Evolutionary conservation across 64 coral and sea anemone genomes (phyloP).

Genomic region (Platygyra sinensis): DNA sequence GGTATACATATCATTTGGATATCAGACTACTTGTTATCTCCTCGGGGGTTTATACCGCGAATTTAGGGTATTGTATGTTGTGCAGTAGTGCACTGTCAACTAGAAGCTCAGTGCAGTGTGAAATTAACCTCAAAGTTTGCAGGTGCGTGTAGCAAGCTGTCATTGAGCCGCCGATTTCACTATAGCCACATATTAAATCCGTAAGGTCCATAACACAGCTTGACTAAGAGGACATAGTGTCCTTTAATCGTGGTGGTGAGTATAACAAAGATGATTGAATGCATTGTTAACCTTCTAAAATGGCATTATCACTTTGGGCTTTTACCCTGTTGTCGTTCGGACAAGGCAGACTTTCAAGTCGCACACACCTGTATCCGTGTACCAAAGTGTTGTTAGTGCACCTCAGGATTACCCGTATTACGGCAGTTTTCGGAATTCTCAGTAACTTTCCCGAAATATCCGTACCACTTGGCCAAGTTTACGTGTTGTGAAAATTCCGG

Average conservation of each 20-base stretch:
- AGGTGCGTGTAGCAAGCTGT: neutral
- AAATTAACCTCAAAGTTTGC: neutral
- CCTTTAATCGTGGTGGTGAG: neutral
- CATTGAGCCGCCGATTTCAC: neutral
- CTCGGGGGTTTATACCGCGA: neutral
- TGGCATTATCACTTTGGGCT: no score
- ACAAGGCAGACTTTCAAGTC: no score
- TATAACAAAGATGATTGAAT: neutral
- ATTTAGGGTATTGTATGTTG: neutral
- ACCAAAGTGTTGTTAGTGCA: no score
- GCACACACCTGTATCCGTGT: no score
- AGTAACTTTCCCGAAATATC: no score
- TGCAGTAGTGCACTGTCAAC: no score
- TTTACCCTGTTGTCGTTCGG: no score
- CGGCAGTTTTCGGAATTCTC: no score
- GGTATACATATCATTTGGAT: neutral
- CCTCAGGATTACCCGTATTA: no score
- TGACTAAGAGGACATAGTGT: neutral
- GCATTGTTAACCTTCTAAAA: no score
- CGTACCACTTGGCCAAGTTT: no score
- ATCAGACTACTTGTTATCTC: neutral
- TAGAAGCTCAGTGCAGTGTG: neutral
- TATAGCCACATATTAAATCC: slow-evolving; percentile 12
- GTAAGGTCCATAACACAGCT: neutral
- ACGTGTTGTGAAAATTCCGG: no score